Evolutionary conservation across 1,140 invertebrate species (phyloP), one percentile per base, ranked within the genome.

Genomic region (Procambarus clarkii): DNA sequence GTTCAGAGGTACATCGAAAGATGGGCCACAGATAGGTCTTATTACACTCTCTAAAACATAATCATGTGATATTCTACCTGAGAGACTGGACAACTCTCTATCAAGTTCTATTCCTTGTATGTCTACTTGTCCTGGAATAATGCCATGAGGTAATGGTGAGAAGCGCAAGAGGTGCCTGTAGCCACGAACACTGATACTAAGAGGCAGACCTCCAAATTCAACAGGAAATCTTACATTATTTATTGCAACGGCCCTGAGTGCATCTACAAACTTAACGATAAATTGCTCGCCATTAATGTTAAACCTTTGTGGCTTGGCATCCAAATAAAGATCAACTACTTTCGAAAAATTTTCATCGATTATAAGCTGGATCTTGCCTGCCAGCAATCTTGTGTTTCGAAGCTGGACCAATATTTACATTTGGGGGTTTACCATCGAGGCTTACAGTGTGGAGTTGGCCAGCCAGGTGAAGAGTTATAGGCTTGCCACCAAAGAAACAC

Each of bases 121-220:
- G 50, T 24, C 74, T 24, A 92, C 90, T 77, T 92, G 87, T 54
- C 95, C 95, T 34, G 96, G 94, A 86, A 95, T 94, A 18, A 96
- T 95, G 86, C 97, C 96, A 82, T 96, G 96, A 0, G 98, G 97
- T 83, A 98, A 94, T 0, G 97, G 96, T 0, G 97, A 96, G 92
- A 98, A 96, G 60, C 97, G 95, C 44, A 99, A 96, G 93, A 97
- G 98, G 94, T 98, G 97, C 92, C 97, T 97, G 91, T 97, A 1
- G 34, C 34, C 34, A 1, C 34, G 34, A 34, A 34, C 34, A 34
- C 34, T 34, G 34, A 34, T 34, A 34, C 98, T 97, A 93, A 98
- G 98, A 0, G 98, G 98, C 76, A 98, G 95, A 15, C 98, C 98
- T 78, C 98, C 98, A 95, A 98, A 99, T 92, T 98, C 97, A 2